Evolutionary conservation across 2,888 invertebrate genomes (phyloP), one percentile per base, ranked within the genome.

Genomic region (Nowickia ferox): DNA sequence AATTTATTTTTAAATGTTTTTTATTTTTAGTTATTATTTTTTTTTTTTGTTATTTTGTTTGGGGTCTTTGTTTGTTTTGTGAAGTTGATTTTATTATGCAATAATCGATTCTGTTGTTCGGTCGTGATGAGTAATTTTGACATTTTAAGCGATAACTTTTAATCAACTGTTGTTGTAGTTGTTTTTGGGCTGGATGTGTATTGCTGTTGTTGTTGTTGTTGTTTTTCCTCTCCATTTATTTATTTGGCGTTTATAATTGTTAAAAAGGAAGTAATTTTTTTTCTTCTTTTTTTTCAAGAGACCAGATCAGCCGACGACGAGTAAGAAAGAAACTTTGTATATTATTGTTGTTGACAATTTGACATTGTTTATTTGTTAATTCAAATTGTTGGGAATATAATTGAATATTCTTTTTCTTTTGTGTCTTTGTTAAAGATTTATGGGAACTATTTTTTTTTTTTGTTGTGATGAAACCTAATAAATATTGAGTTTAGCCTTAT

Each of bases 101-200:
- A 61, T 66, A 66, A 76, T 59, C 71, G 65, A 66, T 71, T 71
- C 44, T 59, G 55, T 22, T 65, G 71, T 63, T 59, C 17, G 40
- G 57, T 84, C 84, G 84, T 84, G 84, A 84, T 84, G 80, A 76
- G 84, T 80, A 84, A 77, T 72, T 30, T 80, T 84, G 84, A 84
- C 84, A 84, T 84, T 84, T 84, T 48, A 66, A 84, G 80, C 80
- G 80, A 80, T 84, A 76, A 84, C 80, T 84, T 84, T 80, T 76
- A 84, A 80, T 84, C 80, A 80, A 80, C 61, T 77, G 44, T 55
- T 46, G 69, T 30, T 66, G 17, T 30, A 22, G 22, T 11, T 46
- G 46, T 30, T 42, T 57, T 8, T 15, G 22, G 11, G 44, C n/a
- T 30, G 44, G 6, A 17, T 57, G 22, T 38, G 19, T 38, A 10